Evolutionary conservation across 2,113 vertebrate genomes (phyloP), one percentile per base, ranked within the genome.

Genomic region (Nothocercus nigrocapillus): DNA sequence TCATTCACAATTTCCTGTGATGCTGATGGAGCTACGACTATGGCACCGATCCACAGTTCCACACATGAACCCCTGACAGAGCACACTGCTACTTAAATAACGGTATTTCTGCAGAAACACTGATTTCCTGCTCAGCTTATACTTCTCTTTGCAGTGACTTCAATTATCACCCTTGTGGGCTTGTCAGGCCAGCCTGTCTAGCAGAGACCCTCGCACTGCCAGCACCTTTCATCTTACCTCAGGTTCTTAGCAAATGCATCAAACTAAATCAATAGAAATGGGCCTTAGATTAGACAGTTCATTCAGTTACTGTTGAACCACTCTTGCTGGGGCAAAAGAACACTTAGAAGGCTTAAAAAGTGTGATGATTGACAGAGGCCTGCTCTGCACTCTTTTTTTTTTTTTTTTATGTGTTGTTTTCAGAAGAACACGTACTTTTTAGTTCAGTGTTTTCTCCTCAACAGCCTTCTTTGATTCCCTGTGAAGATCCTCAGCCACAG

Each of bases 151-250:
- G n/a, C 59, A 67, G 72, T 4, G 49, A 20, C 61, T 93, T 77
- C 54, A 80, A 2, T 38, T 40, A 70, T 3, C 11, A 66, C 68
- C 30, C 56, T 1, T 9, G 11, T 8, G 7, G 28, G n/a, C 40
- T 24, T 85, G 53, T 24, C 13, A 4, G 0, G 47, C 0, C 0
- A 44, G 10, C 21, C 25, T 24, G 16, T 81, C 42, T 2, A 2
- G 30, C 51, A 32, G 9, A 45, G 28, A 58, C 38, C 42, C 81
- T 62, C 15, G 9, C 3, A 4, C 20, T 32, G 34, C 73, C 54
- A 38, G 42, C 44, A 42, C 24, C 24, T 62, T 69, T 19, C 79
- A 73, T 28, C 53, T 45, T 34, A 47, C 40, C 19, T 54, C n/a
- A 24, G 7, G 38, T 70, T 49, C 40, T 34, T 6, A 68, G 38